Percentiles rank a stretch among this genome's conserved stretches.
Conservation (phyloP, 2,888 invertebrate genomes). For the Cephonodes hylas region DNA sequence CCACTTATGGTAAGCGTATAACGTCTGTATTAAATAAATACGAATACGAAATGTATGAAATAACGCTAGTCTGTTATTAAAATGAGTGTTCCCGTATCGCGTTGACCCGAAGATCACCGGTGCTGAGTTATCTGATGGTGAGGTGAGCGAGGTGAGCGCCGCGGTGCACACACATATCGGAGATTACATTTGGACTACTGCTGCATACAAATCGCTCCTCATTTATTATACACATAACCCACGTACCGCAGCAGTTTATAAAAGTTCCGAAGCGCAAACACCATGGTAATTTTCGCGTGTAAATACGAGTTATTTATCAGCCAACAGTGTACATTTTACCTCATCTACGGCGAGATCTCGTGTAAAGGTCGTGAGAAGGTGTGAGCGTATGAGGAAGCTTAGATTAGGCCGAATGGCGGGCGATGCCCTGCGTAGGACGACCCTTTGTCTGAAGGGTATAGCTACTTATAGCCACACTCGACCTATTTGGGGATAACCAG, state of each 20-base stretch:
- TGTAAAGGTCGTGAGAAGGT: slow-evolving; percentile 25
- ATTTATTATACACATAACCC: background rate
- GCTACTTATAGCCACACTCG: slow-evolving; percentile 5
- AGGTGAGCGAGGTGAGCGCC: background rate
- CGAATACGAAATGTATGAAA: background rate
- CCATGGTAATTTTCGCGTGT: background rate
- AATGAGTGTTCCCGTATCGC: background rate
- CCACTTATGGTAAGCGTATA: background rate
- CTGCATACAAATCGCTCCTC: background rate
- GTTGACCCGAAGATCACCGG: background rate
- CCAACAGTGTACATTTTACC: slow-evolving; percentile 1
- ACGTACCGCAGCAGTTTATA: background rate
- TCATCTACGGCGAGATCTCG: background rate
- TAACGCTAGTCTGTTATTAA: background rate
- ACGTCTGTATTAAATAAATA: background rate
- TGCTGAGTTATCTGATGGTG: background rate
- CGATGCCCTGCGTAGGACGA: slow-evolving; percentile 68
- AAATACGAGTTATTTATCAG: background rate
- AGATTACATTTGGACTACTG: background rate
- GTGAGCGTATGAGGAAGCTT: slow-evolving; percentile 44
- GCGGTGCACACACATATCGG: background rate
- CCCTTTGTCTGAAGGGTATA: slow-evolving; percentile 49
- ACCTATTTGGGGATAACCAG: slow-evolving; percentile 9
- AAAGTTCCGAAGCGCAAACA: background rate
- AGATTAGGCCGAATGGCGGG: slow-evolving; percentile 51